Evolutionary conservation across 2,888 invertebrate species (phyloP), one percentile per base, ranked within the genome.

Genomic region (Pelosia muscerda): DNA sequence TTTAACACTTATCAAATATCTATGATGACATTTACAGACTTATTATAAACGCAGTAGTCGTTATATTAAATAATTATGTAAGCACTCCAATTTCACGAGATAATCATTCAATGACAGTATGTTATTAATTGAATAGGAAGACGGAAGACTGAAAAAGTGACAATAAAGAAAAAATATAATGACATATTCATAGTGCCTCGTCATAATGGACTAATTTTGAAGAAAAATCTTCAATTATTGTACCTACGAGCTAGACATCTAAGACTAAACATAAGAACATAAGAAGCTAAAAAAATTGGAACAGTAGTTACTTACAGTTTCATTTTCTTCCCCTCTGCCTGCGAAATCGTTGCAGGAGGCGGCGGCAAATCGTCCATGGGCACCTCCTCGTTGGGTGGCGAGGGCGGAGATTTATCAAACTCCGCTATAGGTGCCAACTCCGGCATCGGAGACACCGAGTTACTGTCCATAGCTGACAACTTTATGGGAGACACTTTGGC

Each of bases 321-420:
- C 63, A 92, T 81, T 81, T 95, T 95, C 89, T 96, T 96, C 67
- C 95, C 95, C 77, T 96, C 96, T n/a, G 95, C 85, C 74, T 95
- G 95, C 31, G 94, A 89, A 74, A 96, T 95, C 75, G 95, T 95
- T 22, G 95, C 95, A 6, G 96, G 96, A 11, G 96, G 96, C 54
- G 96, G 96, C 22, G 96, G 96, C 76, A 96, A 89, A 82, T 96
- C 96, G 74, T 96, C 96, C 95, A 96, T 96, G 0, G 96, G 96
- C 66, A 96, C 94, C 82, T 95, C 95, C 77, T 95, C 95, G 78
- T 95, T 95, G 42, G 96, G 96, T 53, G 96, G 96, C 76, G 96
- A 96, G 10, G 96, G 96, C 42, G 96, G 96, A 11, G 96, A 96
- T 91, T 96, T 96, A 86, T 96, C 96, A 84, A 96, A 96, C 92